Conservation (phyloP, 2,888 invertebrate genomes). For the Ichneumoninae sp. region DNA sequence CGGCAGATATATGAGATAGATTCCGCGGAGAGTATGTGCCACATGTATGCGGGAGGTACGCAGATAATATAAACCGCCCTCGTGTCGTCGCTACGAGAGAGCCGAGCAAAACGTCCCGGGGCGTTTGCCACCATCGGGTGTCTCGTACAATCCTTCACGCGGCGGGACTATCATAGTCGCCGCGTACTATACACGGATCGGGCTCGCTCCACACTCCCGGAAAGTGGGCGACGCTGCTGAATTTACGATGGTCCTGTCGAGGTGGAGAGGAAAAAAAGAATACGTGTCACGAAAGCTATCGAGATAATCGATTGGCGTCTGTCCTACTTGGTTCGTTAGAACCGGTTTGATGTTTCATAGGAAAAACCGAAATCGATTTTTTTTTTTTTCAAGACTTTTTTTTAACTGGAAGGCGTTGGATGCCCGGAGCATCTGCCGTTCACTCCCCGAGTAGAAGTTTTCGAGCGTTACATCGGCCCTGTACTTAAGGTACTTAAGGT, state of each 20-base stretch:
- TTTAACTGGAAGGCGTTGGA: too few species aligned
- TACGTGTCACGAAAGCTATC: background rate
- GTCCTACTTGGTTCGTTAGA: background rate
- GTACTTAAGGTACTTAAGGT: too few species aligned
- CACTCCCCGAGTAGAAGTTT: too few species aligned
- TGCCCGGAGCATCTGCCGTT: too few species aligned
- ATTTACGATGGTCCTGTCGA: background rate
- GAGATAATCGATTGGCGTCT: background rate
- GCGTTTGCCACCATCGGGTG: conserved; percentile 33
- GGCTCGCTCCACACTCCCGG: conserved; percentile 5
- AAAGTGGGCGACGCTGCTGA: background rate
- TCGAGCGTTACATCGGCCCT: too few species aligned
- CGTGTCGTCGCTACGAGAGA: conserved; percentile 12
- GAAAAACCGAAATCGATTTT: background rate
- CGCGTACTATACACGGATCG: background rate
- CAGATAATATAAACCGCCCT: conserved; percentile 39
- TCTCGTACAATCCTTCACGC: conserved; percentile 4
- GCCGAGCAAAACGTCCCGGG: conserved; percentile 28
- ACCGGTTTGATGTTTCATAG: background rate
- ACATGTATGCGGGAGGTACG: conserved; percentile 8
- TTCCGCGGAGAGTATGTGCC: background rate
- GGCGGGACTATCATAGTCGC: background rate
- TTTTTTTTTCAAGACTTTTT: background rate
- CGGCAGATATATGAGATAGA: conserved; percentile 11
- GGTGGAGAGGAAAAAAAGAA: background rate